These are phyloP conservation scores for Plagodis pulveraria DNA, from an alignment of 2,888 invertebrate genomes.

Conservation along the genomic window DNA sequence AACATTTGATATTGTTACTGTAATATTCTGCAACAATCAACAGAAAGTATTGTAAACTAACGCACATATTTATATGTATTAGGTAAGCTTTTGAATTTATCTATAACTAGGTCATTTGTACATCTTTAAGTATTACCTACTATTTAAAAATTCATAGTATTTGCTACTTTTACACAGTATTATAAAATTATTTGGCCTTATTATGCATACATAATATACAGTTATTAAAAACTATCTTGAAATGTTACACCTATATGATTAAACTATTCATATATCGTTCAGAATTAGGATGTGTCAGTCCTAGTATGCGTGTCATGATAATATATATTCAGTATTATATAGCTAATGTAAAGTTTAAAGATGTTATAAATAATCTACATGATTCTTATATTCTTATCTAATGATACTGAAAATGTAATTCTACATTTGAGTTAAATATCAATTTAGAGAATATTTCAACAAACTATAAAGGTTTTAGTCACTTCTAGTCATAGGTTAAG, in stretches of 20 bases:
- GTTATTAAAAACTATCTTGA: constrained; percentile 6
- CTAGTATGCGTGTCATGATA: background rate
- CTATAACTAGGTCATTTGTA: background rate
- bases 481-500: constrained; percentile 75
- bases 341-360: background rate
- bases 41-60: no score
- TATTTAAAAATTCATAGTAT: constrained; percentile 36
- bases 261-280: no score
- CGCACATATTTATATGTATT: background rate
- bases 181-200: constrained; percentile 5
- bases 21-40: no score
- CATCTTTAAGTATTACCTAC: background rate
- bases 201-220: background rate
- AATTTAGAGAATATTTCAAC: no score
- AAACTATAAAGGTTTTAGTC: constrained; percentile 45
- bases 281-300: no score
- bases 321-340: constrained; percentile 7
- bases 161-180: constrained; percentile 74
- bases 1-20: no score
- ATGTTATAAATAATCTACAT: no score
- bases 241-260: no score
- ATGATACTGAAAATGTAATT: no score
- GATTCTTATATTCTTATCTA: no score
- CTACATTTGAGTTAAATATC: no score
- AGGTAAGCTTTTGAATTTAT: background rate